Base-by-base conservation (phyloP, 2,797 vertebrate species). In the Sciaenops ocellatus region DNA sequence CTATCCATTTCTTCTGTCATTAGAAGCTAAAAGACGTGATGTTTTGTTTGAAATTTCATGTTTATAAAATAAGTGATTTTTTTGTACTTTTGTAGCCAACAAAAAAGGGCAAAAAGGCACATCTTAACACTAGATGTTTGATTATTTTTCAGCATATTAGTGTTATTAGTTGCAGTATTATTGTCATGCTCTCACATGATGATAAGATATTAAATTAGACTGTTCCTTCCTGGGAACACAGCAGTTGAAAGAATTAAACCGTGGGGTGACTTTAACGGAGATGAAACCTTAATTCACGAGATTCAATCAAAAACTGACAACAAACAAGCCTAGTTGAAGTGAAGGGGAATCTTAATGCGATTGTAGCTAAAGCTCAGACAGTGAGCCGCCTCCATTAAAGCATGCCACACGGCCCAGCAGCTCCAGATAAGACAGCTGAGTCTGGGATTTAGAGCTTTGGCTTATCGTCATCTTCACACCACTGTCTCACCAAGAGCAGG, bases 401-500 rank as follows among this genome's bases (percentile, higher is more conserved):
- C 93, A 87, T 88, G 93, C 93, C 94, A 90, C 93, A 90, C 91
- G 90, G 92, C 93, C 92, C 94, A 94, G 94, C 92, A 94, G 93
- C 93, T 91, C 89, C 89, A 91, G 94, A 95, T 96, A 96, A 96
- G 94, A 94, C 94, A 93, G 94, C 95, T 95, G 94, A 95, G 93
- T 94, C 94, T 92, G 91, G 94, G 95, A 95, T 95, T 96, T 95
- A 95, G 75, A 86, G 94, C 95, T 95, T 94, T 93, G 94, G 94
- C 94, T 95, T 95, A 95, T 95, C 94, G 90, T 93, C 94, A 95
- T 95, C 95, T 95, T 95, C 93, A 94, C 94, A 94, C 95, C 93
- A 91, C 94, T 87, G 94, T 94, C 90, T 93, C 93, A 90, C 93
- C 89, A 66, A 92, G 91, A 87, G 91, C 92, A 91, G 82, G 84